These are phyloP conservation scores for Erpornis zantholeuca DNA, from an alignment of 2,113 vertebrate species.

Conservation along the genomic window DNA sequence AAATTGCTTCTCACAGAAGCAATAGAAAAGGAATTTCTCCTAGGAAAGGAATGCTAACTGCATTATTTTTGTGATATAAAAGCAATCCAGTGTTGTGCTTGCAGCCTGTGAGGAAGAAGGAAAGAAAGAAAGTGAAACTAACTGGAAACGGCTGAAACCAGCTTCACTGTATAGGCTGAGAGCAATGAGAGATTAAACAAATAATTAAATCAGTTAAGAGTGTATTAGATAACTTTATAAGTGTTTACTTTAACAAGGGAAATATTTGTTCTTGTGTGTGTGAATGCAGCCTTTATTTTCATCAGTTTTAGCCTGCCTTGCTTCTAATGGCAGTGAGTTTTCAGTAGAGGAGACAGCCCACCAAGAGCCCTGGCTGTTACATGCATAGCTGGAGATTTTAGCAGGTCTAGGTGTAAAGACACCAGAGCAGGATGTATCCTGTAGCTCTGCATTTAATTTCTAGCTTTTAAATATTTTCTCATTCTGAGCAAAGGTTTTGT, in stretches of 20 bases:
- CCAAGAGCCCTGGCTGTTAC: neutral
- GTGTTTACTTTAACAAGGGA: neutral
- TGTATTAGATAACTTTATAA: neutral
- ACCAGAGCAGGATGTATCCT: neutral
- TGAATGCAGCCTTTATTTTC: neutral
- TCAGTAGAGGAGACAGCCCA: neutral
- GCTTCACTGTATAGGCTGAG: neutral
- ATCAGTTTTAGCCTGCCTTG: neutral
- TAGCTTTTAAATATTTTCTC: neutral
- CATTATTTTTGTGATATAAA: neutral
- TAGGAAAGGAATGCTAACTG: neutral
- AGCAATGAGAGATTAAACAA: neutral
- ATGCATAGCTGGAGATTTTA: neutral
- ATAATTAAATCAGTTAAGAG: neutral
- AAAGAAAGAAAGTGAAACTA: constrained; percentile 40
- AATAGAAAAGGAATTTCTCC: neutral
- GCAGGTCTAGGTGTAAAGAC: neutral
- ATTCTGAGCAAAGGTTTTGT: neutral
- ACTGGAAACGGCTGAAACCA: neutral
- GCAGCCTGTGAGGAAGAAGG: neutral
- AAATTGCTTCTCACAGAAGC: neutral
- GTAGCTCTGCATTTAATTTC: neutral
- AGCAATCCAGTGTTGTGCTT: neutral
- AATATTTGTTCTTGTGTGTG: neutral
- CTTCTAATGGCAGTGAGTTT: neutral